Percentiles rank a stretch among this genome's conserved stretches.
Conservation (phyloP, 2,797 vertebrate genomes). For the Oophaga sylvatica region DNA sequence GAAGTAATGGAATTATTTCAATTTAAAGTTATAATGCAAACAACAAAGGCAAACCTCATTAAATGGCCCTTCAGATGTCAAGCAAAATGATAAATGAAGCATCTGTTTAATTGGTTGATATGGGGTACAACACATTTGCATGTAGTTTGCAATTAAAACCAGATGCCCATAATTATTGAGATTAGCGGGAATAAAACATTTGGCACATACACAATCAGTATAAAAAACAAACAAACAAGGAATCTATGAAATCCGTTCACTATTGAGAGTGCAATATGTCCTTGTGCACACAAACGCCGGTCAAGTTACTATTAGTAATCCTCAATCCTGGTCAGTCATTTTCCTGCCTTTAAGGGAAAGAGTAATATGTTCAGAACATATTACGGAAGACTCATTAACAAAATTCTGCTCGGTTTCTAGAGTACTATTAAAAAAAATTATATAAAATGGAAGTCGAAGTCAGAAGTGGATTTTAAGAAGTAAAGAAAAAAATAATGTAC, state of each 20-base stretch:
- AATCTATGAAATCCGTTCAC: not conserved
- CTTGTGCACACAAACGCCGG: not conserved
- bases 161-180: slow-evolving; percentile 19
- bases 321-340: not conserved
- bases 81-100: slow-evolving; percentile 7
- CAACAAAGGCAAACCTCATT: slow-evolving; percentile 13
- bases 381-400: not conserved
- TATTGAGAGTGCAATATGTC: not conserved
- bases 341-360: too few relatives aligned
- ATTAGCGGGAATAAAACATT: slow-evolving; percentile 11
- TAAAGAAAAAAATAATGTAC: too few relatives aligned
- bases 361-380: not conserved
- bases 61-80: slow-evolving; percentile 6
- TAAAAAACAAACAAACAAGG: not conserved
- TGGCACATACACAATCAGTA: not conserved
- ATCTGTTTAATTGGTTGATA: slow-evolving; percentile 21
- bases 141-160: slow-evolving; percentile 24
- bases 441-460: too few relatives aligned
- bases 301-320: not conserved
- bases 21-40: slow-evolving; percentile 2
- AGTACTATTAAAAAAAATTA: not conserved
- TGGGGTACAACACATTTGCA: slow-evolving; percentile 22
- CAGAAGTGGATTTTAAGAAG: too few relatives aligned
- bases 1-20: not conserved
- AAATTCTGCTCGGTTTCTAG: not conserved